Conservation (phyloP, 2,113 vertebrate genomes). For the Pagrus major region DNA sequence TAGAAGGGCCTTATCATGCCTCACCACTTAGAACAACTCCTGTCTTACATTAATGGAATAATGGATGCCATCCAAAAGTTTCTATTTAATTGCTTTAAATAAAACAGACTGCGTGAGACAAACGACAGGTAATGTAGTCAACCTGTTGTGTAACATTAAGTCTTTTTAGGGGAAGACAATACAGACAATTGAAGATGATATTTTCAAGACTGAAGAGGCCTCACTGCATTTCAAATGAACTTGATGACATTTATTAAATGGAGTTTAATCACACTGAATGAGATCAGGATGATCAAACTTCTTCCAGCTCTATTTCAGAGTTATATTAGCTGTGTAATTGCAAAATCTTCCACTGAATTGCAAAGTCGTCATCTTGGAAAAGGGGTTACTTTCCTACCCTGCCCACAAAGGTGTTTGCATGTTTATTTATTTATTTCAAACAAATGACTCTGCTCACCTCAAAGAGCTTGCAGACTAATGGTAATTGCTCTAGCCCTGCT, state of each 20-base stretch:
- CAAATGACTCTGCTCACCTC: slow-evolving; percentile 64
- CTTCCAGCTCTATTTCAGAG: neutral
- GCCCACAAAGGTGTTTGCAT: slow-evolving; percentile 45
- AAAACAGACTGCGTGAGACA: slow-evolving; percentile 20
- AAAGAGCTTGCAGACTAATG: slow-evolving; percentile 71
- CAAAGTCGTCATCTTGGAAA: slow-evolving; percentile 27
- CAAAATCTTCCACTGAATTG: slow-evolving; percentile 37
- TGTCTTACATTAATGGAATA: slow-evolving; percentile 47
- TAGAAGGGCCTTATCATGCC: slow-evolving; percentile 53
- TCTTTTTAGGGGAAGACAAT: slow-evolving; percentile 1
- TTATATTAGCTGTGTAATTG: slow-evolving; percentile 38
- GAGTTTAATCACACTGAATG: slow-evolving; percentile 30
- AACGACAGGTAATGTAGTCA: slow-evolving; percentile 16
- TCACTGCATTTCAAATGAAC: neutral
- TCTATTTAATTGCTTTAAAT: slow-evolving; percentile 45
- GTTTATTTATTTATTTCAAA: slow-evolving; percentile 68
- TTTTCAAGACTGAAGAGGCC: slow-evolving; percentile 24
- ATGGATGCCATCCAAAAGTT: slow-evolving; percentile 29
- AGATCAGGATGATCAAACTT: slow-evolving; percentile 15
- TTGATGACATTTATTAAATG: slow-evolving; percentile 10
- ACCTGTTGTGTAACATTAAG: slow-evolving; percentile 1
- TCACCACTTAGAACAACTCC: slow-evolving; percentile 50
- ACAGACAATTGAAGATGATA: neutral
- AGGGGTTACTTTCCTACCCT: neutral
- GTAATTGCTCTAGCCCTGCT: slow-evolving; percentile 74